A percentile compares a stretch with the other conserved stretches of the same genome.
Conservation (phyloP, 2,888 invertebrate species). For the Callinectes sapidus region DNA sequence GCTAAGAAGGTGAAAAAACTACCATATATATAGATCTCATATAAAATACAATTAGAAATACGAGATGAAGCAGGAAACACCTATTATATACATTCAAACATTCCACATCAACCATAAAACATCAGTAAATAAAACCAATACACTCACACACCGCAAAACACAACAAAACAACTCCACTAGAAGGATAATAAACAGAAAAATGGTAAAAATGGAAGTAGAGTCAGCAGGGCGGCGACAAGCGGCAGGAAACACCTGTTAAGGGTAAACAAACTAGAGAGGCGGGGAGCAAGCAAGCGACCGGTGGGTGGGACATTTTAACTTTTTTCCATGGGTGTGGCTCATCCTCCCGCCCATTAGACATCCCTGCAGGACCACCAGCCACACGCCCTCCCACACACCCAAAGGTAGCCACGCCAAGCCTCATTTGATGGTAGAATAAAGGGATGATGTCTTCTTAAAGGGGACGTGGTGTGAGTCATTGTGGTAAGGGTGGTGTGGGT, state of each 20-base stretch:
- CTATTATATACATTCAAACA: no score
- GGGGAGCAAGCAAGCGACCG: not conserved
- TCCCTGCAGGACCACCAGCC: not conserved
- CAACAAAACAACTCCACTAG: no score
- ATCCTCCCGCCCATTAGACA: not conserved
- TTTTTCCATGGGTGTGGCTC: not conserved
- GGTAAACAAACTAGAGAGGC: not conserved
- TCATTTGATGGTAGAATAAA: not conserved
- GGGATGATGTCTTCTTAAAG: not conserved
- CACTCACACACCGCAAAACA: no score
- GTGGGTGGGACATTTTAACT: not conserved
- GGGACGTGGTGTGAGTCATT: not conserved
- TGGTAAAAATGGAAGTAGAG: not conserved
- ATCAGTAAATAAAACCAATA: no score
- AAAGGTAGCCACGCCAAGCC: not conserved
- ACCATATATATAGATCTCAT: no score
- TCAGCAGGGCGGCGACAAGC: no score
- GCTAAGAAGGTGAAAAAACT: no score
- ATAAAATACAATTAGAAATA: no score
- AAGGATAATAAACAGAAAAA: not conserved
- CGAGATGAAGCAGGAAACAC: no score
- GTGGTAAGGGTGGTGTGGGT: not conserved
- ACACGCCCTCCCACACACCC: not conserved
- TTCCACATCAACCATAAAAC: no score
- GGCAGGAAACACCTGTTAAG: conserved; percentile 19